Evolutionary conservation across 2,797 vertebrate species (phyloP).

Genomic region (Alfaro cultratus): DNA sequence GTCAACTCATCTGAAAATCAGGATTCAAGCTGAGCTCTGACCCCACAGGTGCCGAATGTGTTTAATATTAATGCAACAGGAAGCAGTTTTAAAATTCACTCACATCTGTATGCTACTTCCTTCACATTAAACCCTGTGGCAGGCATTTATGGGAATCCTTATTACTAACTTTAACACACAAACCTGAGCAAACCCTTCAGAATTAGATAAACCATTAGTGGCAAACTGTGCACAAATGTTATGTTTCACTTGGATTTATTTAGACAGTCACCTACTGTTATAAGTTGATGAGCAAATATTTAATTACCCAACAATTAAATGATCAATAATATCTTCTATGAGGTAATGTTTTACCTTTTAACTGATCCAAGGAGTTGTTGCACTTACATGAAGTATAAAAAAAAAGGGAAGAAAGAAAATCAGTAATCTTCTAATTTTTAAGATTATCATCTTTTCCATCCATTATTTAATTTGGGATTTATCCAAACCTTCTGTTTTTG

Average conservation of each 20-base stretch:
- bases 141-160: conserved; percentile 14
- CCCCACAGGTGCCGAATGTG: conserved; percentile 43
- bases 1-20: conserved; percentile 41
- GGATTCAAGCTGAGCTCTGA: conserved; percentile 40
- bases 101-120: conserved; percentile 1
- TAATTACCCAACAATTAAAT: background rate
- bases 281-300: background rate
- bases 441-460: background rate
- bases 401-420: background rate
- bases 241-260: background rate
- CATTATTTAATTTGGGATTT: background rate
- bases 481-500: no score
- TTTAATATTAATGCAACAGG: conserved; percentile 19
- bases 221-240: background rate
- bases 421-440: background rate
- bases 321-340: background rate
- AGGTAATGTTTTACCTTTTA: background rate
- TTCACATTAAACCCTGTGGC: background rate
- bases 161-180: background rate
- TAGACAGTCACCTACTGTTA: background rate
- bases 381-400: background rate
- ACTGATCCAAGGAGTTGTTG: background rate
- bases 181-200: background rate
- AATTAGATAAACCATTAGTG: background rate
- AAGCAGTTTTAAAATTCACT: conserved; percentile 2